phyloP scores from a whole-genome alignment of 2,113 vertebrate genomes.

The Diglossa brunneiventris region DNA sequence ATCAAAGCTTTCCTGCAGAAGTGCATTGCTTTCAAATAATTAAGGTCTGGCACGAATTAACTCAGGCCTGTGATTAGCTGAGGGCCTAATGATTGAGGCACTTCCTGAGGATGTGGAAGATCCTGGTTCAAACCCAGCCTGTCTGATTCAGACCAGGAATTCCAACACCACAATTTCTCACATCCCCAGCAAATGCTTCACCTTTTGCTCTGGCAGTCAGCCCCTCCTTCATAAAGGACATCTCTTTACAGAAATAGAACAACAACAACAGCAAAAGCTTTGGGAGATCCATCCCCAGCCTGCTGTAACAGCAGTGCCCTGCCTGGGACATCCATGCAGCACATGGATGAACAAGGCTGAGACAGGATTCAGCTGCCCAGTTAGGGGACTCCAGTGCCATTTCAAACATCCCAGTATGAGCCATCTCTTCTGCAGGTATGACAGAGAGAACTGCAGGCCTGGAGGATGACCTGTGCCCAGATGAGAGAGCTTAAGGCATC shows the following conservation, averaged over 20 bases:
- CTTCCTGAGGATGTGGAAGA: conserved; percentile 21
- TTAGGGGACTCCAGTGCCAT: neutral
- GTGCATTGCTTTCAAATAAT: neutral
- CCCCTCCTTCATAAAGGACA: neutral
- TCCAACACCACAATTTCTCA: neutral
- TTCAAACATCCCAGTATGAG: neutral
- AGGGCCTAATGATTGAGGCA: neutral
- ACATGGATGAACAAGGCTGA: neutral
- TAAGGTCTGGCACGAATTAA: neutral
- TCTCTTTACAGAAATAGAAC: neutral
- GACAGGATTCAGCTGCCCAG: neutral
- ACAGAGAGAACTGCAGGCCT: neutral
- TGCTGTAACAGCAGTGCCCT: neutral
- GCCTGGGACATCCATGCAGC: neutral
- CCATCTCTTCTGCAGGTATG: neutral
- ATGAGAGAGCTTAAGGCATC: neutral
- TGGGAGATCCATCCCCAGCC: neutral
- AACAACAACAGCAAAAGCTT: neutral
- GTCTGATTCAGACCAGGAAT: neutral
- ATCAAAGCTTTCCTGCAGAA: conserved; percentile 27
- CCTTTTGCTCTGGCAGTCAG: neutral
- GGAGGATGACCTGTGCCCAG: neutral
- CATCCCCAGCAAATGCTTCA: neutral
- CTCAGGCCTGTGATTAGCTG: neutral
- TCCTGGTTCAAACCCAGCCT: neutral